Percentiles rank a stretch among this genome's conserved stretches.
Evolutionary conservation across 2,113 vertebrate species (phyloP).

Genomic region (Limnothrissa miodon): DNA sequence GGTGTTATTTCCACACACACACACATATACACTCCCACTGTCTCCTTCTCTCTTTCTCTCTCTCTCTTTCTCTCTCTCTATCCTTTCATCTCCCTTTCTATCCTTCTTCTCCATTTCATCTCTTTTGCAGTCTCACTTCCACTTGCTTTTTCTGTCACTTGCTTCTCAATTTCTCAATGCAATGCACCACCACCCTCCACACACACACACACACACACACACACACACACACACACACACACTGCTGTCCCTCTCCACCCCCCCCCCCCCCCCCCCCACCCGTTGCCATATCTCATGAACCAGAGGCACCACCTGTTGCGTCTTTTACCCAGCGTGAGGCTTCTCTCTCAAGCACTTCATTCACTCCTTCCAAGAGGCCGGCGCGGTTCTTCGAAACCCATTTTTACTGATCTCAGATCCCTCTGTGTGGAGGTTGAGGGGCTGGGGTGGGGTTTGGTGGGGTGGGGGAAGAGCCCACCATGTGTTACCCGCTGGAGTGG

Average conservation of each 20-base stretch:
- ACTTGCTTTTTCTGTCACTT: neutral
- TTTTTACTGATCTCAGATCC: neutral
- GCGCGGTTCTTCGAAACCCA: conserved; percentile 8
- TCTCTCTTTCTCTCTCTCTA: neutral
- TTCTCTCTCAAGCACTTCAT: neutral
- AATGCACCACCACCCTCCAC: neutral
- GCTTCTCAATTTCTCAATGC: neutral
- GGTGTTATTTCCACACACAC: neutral
- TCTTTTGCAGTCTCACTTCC: neutral
- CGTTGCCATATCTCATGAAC: neutral
- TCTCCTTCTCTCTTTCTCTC: neutral
- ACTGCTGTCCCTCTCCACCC: neutral
- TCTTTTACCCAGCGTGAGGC: conserved; percentile 11
- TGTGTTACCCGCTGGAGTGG: neutral
- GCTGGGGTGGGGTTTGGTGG: neutral
- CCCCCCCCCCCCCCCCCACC: neutral
- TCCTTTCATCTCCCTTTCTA: neutral
- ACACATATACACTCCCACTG: neutral
- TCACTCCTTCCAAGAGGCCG: conserved; percentile 21
- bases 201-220: conserved; percentile 4
- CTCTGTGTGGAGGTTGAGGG: neutral
- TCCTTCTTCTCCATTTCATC: neutral
- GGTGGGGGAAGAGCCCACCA: neutral
- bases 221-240: neutral
- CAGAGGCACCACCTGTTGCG: conserved; percentile 22